phyloP scores from a whole-genome alignment of 2,888 invertebrate species.

The Zygogramma bicolorata region DNA sequence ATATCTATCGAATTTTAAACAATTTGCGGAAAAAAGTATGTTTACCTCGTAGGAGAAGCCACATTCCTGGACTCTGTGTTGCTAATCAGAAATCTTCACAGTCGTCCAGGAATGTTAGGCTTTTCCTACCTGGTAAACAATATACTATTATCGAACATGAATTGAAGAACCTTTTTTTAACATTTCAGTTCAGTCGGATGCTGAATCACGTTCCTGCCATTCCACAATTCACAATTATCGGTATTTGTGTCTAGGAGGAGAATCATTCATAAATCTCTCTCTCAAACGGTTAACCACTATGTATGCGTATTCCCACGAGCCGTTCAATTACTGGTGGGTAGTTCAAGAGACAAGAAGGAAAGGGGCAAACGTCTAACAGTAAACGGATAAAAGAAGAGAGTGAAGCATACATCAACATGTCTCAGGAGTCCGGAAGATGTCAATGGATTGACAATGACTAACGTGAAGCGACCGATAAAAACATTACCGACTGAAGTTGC shows the following conservation, averaged over 20 bases:
- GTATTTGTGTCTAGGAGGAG: background rate
- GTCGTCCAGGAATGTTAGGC: no score
- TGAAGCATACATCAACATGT: slow-evolving; percentile 3
- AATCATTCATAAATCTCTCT: slow-evolving; percentile 7
- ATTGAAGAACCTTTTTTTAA: no score
- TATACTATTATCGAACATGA: no score
- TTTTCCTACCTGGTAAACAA: no score
- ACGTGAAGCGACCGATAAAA: slow-evolving; percentile 1
- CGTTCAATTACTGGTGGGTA: slow-evolving; percentile 8
- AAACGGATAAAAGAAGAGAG: background rate
- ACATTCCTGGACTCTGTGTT: no score
- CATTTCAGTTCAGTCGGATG: no score
- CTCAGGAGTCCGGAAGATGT: background rate
- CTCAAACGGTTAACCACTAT: background rate
- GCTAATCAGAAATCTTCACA: no score
- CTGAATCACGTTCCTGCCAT: background rate
- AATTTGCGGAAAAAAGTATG: no score
- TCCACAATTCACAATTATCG: background rate
- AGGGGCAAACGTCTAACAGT: slow-evolving; percentile 7
- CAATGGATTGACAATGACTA: background rate
- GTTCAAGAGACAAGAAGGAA: background rate
- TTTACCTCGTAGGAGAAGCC: no score
- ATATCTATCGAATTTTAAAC: no score
- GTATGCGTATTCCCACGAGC: background rate
- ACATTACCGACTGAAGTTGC: background rate